These are phyloP conservation scores for Diadegma fenestrale DNA, from an alignment of 2,888 invertebrate species.

Conservation along the genomic window DNA sequence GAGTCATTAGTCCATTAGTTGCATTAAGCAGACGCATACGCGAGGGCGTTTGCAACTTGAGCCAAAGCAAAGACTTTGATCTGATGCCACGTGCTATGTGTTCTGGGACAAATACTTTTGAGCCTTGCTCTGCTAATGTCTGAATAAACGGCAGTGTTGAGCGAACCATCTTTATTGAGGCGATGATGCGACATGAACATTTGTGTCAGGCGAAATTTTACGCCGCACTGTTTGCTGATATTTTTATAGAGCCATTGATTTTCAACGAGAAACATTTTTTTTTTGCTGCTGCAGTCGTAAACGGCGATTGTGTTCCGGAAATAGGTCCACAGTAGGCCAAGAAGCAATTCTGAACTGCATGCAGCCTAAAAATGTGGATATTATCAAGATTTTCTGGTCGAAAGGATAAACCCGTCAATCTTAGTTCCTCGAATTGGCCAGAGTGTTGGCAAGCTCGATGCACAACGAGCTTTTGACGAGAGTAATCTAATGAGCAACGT, in stretches of 20 bases:
- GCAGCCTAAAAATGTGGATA: no score
- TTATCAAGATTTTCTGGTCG: neutral
- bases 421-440: conserved; percentile 46
- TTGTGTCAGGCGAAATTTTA: neutral
- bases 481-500: conserved; percentile 78
- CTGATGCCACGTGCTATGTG: conserved; percentile 60
- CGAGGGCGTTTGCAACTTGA: conserved; percentile 51
- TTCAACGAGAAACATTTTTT: no score
- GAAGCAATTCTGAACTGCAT: no score
- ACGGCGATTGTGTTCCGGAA: no score
- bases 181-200: conserved; percentile 36
- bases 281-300: no score
- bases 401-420: conserved; percentile 43
- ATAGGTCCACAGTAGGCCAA: no score
- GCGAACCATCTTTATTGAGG: conserved; percentile 51
- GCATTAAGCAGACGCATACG: conserved; percentile 72
- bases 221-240: conserved; percentile 22
- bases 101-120: neutral
- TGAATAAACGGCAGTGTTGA: conserved; percentile 59
- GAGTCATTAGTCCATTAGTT: conserved; percentile 81
- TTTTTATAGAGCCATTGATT: conserved; percentile 1
- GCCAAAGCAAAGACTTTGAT: conserved; percentile 67
- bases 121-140: conserved; percentile 9
- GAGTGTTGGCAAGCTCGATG: conserved; percentile 70
- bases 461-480: conserved; percentile 67